Percentiles rank a stretch among this genome's conserved stretches.
These are phyloP conservation scores for Knipowitschia caucasica DNA, from an alignment of 2,797 vertebrate genomes.

Conservation along the genomic window DNA sequence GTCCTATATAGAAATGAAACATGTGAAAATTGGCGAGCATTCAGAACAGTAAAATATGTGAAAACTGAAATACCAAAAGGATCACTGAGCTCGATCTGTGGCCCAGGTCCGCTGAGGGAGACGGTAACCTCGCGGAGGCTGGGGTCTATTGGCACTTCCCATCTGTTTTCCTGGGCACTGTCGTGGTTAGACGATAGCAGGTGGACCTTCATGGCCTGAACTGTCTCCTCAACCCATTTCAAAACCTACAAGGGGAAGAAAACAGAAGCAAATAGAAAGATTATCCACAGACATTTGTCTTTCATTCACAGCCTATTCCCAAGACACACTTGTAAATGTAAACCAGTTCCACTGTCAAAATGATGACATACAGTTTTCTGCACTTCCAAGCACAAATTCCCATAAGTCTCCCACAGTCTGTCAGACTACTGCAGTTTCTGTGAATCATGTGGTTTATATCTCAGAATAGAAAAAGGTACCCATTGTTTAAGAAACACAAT, in stretches of 20 bases:
- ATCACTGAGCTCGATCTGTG: slow-evolving; percentile 83
- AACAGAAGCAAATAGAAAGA: slow-evolving; percentile 21
- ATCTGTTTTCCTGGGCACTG: slow-evolving; percentile 78
- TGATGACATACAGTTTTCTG: slow-evolving; percentile 71
- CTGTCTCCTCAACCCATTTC: slow-evolving; percentile 93
- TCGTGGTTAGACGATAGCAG: slow-evolving; percentile 89
- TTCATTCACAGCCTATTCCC: slow-evolving; percentile 54
- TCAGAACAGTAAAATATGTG: background rate
- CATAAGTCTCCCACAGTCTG: slow-evolving; percentile 47
- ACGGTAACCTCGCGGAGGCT: slow-evolving; percentile 93
- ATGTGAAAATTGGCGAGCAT: background rate
- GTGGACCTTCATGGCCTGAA: slow-evolving; percentile 91
- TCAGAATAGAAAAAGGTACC: slow-evolving; percentile 34
- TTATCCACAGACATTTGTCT: slow-evolving; percentile 15
- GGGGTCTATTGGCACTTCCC: slow-evolving; percentile 88
- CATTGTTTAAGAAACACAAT: slow-evolving; percentile 30
- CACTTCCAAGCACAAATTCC: slow-evolving; percentile 57
- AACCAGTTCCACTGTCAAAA: slow-evolving; percentile 67
- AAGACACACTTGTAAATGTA: slow-evolving; percentile 53
- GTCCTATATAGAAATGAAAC: slow-evolving; percentile 67
- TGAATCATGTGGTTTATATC: slow-evolving; percentile 45
- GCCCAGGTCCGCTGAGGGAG: slow-evolving; percentile 88
- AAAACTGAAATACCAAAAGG: slow-evolving; percentile 75
- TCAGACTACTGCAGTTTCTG: slow-evolving; percentile 47
- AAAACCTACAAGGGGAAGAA: slow-evolving; percentile 78